These are phyloP conservation scores for Microcebus jonahi DNA, from an alignment of 2,113 vertebrate genomes.

Conservation along the genomic window DNA sequence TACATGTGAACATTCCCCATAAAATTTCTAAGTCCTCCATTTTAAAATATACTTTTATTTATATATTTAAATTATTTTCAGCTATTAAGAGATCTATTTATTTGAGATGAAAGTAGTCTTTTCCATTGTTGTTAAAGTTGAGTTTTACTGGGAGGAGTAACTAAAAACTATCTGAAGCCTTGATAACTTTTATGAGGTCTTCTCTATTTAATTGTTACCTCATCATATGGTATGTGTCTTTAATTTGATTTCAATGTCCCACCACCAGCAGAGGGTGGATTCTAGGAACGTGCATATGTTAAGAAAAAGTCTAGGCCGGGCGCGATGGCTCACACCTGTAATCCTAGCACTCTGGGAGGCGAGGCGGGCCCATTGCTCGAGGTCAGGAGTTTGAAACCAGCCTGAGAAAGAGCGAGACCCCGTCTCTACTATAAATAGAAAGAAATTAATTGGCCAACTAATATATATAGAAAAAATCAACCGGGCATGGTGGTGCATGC, in stretches of 20 bases:
- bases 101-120: neutral
- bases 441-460: no score
- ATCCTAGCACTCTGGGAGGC: no score
- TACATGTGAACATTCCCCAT: neutral
- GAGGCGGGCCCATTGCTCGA: no score
- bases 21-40: neutral
- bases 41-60: constrained; percentile 15
- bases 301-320: neutral
- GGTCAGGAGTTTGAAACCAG: no score
- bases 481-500: no score
- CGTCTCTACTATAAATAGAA: no score
- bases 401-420: no score
- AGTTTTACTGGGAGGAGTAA: neutral
- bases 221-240: neutral
- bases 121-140: neutral
- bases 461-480: no score
- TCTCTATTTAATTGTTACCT: constrained; percentile 15
- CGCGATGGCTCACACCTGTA: no score
- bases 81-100: neutral
- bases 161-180: neutral
- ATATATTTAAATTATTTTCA: neutral
- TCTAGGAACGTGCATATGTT: neutral
- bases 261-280: neutral
- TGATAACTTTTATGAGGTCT: neutral
- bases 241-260: constrained; percentile 39